Evolutionary conservation across 2,113 vertebrate species (phyloP), one percentile per base, ranked within the genome.

Genomic region (Neopipo cinnamomea): DNA sequence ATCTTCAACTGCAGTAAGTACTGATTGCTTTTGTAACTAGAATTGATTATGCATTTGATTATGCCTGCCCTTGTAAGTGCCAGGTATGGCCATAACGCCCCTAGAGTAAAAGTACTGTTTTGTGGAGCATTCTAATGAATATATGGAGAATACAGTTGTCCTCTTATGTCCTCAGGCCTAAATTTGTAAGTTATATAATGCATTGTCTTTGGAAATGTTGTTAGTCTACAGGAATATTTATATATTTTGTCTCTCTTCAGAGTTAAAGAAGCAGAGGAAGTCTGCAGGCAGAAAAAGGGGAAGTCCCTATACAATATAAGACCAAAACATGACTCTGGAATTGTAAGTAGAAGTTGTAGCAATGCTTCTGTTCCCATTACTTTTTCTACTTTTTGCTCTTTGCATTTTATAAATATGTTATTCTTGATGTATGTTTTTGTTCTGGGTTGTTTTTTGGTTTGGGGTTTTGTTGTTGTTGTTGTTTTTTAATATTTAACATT

Each of bases 251-350:
- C n/a, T 89, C 37, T 58, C 28, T 84, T 56, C 95, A 99, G 99
- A 95, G 98, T 99, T 80, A 99, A 99, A 98, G 98, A 98, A 95
- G 99, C 99, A 27, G 99, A 99, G 90, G 99, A 99, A 94, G 97
- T 98, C 79, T 99, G 98, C 95, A 98, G 98, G 37, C 99, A 99
- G 96, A 99, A 99, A 84, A 99, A 99, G 96, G 99, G 99, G 86
- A 99, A 99, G 94, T 98, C 98, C 0, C 98, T 98, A 13, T 99
- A 99, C 97, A 99, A 99, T 88, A 98, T 99, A 97, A 99, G 99
- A 98, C 99, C 99, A 83, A 99, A 99, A 98, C 99, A 99, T 23
- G 99, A 99, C 73, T 98, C 99, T 30, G 99, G 99, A 97, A 99
- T 99, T 41, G 99, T 99, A 98, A 98, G 99, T 98, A 95, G 85